Evolutionary conservation across 2,888 invertebrate species (phyloP).

Genomic region (Chrysopilus asiliformis): DNA sequence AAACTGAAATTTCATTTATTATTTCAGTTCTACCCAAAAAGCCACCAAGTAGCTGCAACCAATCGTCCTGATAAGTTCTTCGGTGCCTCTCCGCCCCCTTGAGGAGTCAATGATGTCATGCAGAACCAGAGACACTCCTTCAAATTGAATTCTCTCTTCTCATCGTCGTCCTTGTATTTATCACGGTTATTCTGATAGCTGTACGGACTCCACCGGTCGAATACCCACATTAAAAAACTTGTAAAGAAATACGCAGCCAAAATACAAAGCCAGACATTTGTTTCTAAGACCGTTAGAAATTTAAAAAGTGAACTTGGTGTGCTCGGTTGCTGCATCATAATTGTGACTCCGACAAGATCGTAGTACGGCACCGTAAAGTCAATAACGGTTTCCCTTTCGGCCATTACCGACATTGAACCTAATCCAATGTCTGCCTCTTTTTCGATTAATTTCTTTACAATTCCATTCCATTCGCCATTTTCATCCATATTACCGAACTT

Average conservation of each 20-base stretch:
- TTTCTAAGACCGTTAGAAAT: conserved; percentile 90
- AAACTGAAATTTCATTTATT: conserved; percentile 1
- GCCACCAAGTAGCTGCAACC: conserved; percentile 97
- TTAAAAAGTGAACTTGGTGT: conserved; percentile 88
- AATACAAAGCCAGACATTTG: conserved; percentile 94
- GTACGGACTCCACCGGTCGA: conserved; percentile 94
- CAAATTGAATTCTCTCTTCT: conserved; percentile 85
- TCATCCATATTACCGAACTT: conserved; percentile 84
- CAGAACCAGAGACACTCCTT: conserved; percentile 99
- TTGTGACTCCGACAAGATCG: conserved; percentile 93
- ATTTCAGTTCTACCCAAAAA: conserved; percentile 61
- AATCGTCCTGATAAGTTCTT: conserved; percentile 90
- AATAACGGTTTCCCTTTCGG: conserved; percentile 90
- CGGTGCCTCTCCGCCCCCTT: conserved; percentile 91
- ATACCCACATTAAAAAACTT: conserved; percentile 87
- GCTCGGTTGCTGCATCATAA: conserved; percentile 83
- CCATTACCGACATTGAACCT: conserved; percentile 92
- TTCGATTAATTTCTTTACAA: conserved; percentile 67
- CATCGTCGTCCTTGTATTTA: conserved; percentile 84
- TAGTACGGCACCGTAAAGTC: conserved; percentile 98
- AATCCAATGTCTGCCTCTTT: conserved; percentile 88
- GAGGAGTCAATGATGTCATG: conserved; percentile 93
- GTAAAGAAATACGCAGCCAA: conserved; percentile 91
- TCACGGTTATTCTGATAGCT: conserved; percentile 91
- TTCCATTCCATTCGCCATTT: conserved; percentile 72